phyloP scores from a whole-genome alignment of 1,140 invertebrate genomes.

The Hycleus phaleratus region DNA sequence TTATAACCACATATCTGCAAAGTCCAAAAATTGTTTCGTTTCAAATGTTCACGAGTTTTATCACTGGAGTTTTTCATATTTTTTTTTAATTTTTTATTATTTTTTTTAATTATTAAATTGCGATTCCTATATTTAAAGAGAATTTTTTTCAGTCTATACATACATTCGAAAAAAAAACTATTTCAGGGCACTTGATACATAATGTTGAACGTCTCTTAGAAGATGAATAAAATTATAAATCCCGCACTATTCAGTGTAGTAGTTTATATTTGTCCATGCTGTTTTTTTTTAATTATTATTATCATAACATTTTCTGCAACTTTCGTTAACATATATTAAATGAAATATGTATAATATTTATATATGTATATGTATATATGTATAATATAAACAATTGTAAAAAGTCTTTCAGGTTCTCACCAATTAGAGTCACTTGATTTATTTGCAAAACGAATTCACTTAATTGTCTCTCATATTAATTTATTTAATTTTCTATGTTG shows the following conservation, averaged over 20 bases:
- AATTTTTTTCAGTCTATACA: too few species aligned
- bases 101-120: too few species aligned
- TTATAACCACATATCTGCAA: background rate
- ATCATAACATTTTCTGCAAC: too few species aligned
- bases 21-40: slow-evolving; percentile 4
- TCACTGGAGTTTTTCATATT: slow-evolving; percentile 10
- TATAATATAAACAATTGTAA: slow-evolving; percentile 35
- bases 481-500: slow-evolving; percentile 25
- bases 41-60: slow-evolving; percentile 7
- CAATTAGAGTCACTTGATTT: background rate
- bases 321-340: too few species aligned
- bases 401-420: slow-evolving; percentile 24
- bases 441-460: slow-evolving; percentile 26
- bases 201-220: slow-evolving; percentile 3
- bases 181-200: slow-evolving; percentile 9
- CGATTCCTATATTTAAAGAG: too few species aligned
- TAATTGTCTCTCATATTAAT: slow-evolving; percentile 10
- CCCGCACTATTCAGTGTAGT: background rate
- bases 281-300: background rate
- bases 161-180: background rate
- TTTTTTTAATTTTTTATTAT: background rate
- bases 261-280: too few species aligned
- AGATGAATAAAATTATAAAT: background rate
- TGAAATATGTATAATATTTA: background rate
- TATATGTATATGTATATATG: slow-evolving; percentile 19